Percentiles rank a stretch among this genome's conserved stretches.
phyloP scores from a whole-genome alignment of 2,888 invertebrate genomes.

The Scaptodrosophila latifasciaeformis region DNA sequence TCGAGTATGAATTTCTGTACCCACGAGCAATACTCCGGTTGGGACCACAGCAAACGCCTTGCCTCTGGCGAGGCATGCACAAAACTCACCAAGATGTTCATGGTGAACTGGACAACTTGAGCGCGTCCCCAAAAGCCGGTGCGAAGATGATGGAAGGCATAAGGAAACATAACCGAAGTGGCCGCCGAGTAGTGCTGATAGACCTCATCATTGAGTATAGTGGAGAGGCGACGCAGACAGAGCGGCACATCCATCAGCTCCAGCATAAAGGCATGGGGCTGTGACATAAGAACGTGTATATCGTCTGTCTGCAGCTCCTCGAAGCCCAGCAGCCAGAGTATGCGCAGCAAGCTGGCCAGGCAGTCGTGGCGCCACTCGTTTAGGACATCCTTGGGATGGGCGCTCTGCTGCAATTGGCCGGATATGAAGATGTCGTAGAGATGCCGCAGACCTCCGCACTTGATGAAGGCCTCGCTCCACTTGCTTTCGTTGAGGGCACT shows the following conservation, averaged over 20 bases:
- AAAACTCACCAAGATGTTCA: constrained; percentile 94
- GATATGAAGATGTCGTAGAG: constrained; percentile 95
- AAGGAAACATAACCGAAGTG: constrained; percentile 54
- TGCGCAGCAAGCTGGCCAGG: constrained; percentile 88
- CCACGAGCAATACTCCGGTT: constrained; percentile 85
- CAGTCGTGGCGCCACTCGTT: constrained; percentile 96
- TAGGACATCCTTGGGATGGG: constrained; percentile 78
- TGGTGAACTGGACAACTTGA: constrained; percentile 93
- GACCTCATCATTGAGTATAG: constrained; percentile 87
- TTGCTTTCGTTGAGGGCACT: constrained; percentile 48
- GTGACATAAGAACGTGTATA: constrained; percentile 81
- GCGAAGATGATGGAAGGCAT: constrained; percentile 83
- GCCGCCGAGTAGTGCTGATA: constrained; percentile 78
- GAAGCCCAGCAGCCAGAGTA: constrained; percentile 90
- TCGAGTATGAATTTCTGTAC: constrained; percentile 90
- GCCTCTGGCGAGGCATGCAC: constrained; percentile 90
- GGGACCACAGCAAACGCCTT: constrained; percentile 84
- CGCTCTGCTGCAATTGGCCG: constrained; percentile 85
- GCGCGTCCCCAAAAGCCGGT: constrained; percentile 95
- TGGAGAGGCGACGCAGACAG: constrained; percentile 88
- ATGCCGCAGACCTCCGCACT: constrained; percentile 90
- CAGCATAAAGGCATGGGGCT: constrained; percentile 78
- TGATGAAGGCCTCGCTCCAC: constrained; percentile 89
- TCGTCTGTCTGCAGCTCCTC: constrained; percentile 75
- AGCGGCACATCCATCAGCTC: constrained; percentile 90